Base-by-base conservation (phyloP, 1,140 invertebrate genomes). In the Eumeta japonica region DNA sequence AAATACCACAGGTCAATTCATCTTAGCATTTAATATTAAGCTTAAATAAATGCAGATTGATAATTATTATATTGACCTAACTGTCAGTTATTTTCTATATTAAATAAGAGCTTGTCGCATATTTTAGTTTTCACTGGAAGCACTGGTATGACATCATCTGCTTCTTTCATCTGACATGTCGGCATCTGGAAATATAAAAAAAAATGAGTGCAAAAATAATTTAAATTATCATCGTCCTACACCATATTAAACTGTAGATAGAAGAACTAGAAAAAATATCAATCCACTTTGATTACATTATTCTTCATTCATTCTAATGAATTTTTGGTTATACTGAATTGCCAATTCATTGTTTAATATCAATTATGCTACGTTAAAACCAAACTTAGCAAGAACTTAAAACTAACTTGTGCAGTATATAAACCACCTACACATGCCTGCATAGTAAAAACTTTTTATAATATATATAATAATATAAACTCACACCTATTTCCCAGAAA, bases 131-230 rank as follows among this genome's bases (percentile, higher is more conserved):
- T 66, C 4, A 70, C 44, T 28, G 64, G 55, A 13, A 73, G 51
- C 13, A 62, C 45, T 31, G 64, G 62, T 42, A 68, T 54, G 12
- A 73, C 64, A 20, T 73, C 68, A 43, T 73, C 68, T n/a, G 62
- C 65, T 36, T 73, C 64, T 39, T 68, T 70, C 68, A 70, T 73
- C 33, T 58, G 57, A 16, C 47, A 46, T 15, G 56, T 62, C 7
- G 65, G 62, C 10, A 67, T 64, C 67, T 70, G 53, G 15, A 58
- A 24, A 7, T 32, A 10, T n/a, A 43, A 39, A 43, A 36, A 0
- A 38, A 32, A 9, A 24, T 12, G 15, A 28, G 32, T 35, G 35
- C 17, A 32, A 17, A 35, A 34, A 29, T 39, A 20, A 28, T 16
- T 24, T 34, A 3, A 3, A 17, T 13, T 18, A 12, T 27, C 14